phyloP scores from a whole-genome alignment of 2,888 invertebrate genomes.

The Disparrhopalites patrizii region DNA sequence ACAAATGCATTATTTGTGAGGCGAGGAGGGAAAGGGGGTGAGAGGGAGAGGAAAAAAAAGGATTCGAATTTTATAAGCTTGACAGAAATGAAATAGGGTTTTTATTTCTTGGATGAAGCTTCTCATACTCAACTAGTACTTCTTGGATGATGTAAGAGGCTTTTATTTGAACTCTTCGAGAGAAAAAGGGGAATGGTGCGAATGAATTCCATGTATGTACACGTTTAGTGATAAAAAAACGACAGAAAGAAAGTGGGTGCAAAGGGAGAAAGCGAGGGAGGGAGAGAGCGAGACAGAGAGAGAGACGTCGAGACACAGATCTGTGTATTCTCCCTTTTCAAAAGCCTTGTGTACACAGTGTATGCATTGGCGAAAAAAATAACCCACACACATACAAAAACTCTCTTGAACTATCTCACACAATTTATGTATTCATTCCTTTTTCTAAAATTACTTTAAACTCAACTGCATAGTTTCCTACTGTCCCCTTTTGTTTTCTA shows the following conservation, averaged over 20 bases:
- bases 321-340: too few relatives aligned
- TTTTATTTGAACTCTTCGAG: neutral
- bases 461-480: slow-evolving; percentile 8
- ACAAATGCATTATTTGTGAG: neutral
- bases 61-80: neutral
- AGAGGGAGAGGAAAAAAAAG: neutral
- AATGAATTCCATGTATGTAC: slow-evolving; percentile 12
- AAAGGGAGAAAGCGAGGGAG: neutral
- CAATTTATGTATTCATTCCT: slow-evolving; percentile 18
- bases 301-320: too few relatives aligned
- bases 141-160: neutral
- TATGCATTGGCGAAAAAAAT: too few relatives aligned
- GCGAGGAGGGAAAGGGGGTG: neutral
- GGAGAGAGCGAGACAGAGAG: too few relatives aligned
- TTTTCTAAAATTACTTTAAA: slow-evolving; percentile 18
- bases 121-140: neutral
- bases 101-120: slow-evolving; percentile 7
- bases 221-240: slow-evolving; percentile 9
- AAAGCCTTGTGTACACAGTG: too few relatives aligned
- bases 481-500: neutral
- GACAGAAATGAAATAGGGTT: slow-evolving; percentile 10
- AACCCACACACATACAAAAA: neutral
- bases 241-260: neutral
- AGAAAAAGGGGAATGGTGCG: slow-evolving; percentile 6
- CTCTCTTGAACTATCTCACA: slow-evolving; percentile 13